Evolutionary conservation across 2,888 invertebrate species (phyloP), one percentile per base, ranked within the genome.

Genomic region (Leucophenga maculata): DNA sequence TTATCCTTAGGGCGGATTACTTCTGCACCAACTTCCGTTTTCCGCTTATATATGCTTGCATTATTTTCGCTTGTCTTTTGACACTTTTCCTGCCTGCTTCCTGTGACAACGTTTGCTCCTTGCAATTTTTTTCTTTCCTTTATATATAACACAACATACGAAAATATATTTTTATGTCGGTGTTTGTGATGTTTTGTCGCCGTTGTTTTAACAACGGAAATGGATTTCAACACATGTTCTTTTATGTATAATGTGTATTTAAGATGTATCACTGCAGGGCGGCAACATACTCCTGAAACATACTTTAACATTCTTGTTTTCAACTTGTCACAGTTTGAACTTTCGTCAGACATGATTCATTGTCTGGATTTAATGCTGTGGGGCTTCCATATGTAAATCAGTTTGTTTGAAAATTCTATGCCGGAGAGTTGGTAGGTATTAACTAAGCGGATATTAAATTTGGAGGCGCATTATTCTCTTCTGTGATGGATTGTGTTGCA

Each of bases 1-100:
- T 67, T 67, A 59, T 67, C 59, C 67, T 67, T 67, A 67, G 57
- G 67, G 59, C 52, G 65, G 62, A 64, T 64, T 64, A 46, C 62
- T 64, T 64, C 22, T 64, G 46, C 48, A 46, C 22, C 22, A 11
- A 46, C 8, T 48, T 62, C 44, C 44, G 18, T 44, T n/a, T 46
- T 9, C 52, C 32, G 32, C 14, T 22, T 4, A 14, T 4, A 14
- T 55, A 26, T 55, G 16, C 20, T 22, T 22, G 18, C 55, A 55
- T 26, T 20, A 18, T 26, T 26, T 20, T 26, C 55, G 14, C 26
- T 26, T 55, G 26, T 50, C 55, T 55, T 26, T 55, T 14, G 20
- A 20, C 26, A 22, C 55, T 31, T 52, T 52, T n/a, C 26, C 9
- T 32, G 22, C 6, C n/a, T 52, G 26, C 22, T 64, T 18, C 13